A percentile compares a stretch with the other conserved stretches of the same genome.
Evolutionary conservation across 1,140 invertebrate species (phyloP).

Genomic region (Lithobius niger): DNA sequence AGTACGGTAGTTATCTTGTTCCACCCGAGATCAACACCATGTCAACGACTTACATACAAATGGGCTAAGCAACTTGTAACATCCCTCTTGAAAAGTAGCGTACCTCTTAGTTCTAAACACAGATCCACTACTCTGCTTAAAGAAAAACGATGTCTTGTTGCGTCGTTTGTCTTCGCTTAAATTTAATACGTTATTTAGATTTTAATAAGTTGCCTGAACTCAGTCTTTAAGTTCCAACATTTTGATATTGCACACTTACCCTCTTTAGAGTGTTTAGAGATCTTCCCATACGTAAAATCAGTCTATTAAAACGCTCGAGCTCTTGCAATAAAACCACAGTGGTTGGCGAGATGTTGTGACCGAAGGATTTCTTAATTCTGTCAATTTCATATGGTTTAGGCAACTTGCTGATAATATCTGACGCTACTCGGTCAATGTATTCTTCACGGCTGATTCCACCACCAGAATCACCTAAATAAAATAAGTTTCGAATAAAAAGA

Average conservation of each 20-base stretch:
- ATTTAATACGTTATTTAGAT: too few relatives aligned
- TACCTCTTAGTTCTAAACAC: too few relatives aligned
- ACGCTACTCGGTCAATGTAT: constrained; percentile 62
- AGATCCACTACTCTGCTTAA: too few relatives aligned
- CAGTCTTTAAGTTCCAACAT: too few relatives aligned
- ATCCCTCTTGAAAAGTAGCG: too few relatives aligned
- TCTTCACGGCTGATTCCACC: constrained; percentile 56
- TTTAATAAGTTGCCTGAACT: too few relatives aligned
- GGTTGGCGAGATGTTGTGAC: constrained; percentile 58
- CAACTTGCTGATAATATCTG: constrained; percentile 51
- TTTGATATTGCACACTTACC: constrained; percentile 38
- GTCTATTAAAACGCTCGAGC: constrained; percentile 66
- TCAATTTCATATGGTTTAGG: constrained; percentile 59
- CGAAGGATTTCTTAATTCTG: constrained; percentile 59
- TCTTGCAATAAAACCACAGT: constrained; percentile 78
- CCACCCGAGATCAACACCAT: too few relatives aligned
- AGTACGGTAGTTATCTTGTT: too few relatives aligned
- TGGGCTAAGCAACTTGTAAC: too few relatives aligned
- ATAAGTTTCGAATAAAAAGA: not conserved
- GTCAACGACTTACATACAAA: too few relatives aligned
- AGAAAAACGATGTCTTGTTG: too few relatives aligned
- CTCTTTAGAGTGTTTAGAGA: constrained; percentile 58
- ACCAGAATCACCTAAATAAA: constrained; percentile 32
- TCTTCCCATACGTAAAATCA: constrained; percentile 54
- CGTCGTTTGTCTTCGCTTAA: too few relatives aligned